Evolutionary conservation across 2,797 vertebrate genomes (phyloP), one percentile per base, ranked within the genome.

Genomic region (Oryzias sinensis): DNA sequence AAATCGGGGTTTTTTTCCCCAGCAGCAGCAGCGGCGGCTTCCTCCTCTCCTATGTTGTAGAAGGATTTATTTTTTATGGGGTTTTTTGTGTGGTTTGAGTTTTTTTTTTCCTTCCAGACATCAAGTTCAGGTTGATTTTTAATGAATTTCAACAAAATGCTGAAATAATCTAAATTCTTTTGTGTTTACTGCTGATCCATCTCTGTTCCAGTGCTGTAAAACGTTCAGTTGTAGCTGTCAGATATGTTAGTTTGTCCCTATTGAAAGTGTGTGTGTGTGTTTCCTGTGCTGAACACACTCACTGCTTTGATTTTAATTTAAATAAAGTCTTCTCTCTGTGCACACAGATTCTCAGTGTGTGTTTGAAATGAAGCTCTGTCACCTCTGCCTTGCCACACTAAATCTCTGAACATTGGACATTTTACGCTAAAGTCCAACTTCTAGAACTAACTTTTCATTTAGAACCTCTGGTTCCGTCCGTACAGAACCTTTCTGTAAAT

Each of bases 231-330:
- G 67, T 9, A 56, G 51, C 75, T 72, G 58, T 74, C 51, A 50
- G 51, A 52, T 43, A 53, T 72, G 59, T 80, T 62, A 57, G 53
- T 66, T 43, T 71, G 48, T 68, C 51, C 37, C 33, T 68, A 6
- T 40, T 17, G 65, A 45, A 27, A 7, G 51, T 37, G 49, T 22
- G 64, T 15, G 64, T 15, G 62, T 43, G 55, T 62, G 44, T 13
- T 74, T 1, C 56, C 70, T 65, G 73, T 68, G 67, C 37, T 74
- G 43, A 64, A 50, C 46, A 56, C 17, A 50, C 43, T 74, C 57
- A 74, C 76, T 71, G 72, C 71, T 76, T 81, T 82, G 79, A 68
- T 84, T 88, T 87, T 89, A 84, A 87, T 83, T 88, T 86, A 86
- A 89, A 89, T 88, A 88, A 89, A 88, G 69, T 84, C 74, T 83